A percentile compares a stretch with the other conserved stretches of the same genome.
These are phyloP conservation scores for Nephotettix cincticeps DNA, from an alignment of 1,140 invertebrate species.

Conservation along the genomic window DNA sequence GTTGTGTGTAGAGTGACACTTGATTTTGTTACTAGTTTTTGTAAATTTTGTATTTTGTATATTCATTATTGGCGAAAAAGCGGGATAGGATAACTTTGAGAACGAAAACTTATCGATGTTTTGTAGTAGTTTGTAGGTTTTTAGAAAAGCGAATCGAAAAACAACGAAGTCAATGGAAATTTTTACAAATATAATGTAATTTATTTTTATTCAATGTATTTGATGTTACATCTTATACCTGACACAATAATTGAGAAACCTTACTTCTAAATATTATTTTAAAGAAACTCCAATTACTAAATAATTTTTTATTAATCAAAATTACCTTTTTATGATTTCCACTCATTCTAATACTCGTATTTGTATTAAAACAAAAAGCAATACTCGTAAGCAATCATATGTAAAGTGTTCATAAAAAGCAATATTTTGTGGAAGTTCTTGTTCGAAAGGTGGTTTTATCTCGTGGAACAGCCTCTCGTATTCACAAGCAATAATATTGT, in stretches of 20 bases:
- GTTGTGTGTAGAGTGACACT: neutral
- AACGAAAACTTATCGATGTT: slow-evolving; percentile 21
- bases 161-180: too few relatives aligned
- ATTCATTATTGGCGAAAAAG: slow-evolving; percentile 23
- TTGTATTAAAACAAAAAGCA: too few relatives aligned
- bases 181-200: too few relatives aligned
- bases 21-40: slow-evolving; percentile 25
- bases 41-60: slow-evolving; percentile 28
- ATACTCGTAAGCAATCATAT: slow-evolving; percentile 16
- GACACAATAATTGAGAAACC: too few relatives aligned
- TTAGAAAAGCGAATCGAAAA: neutral
- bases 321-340: too few relatives aligned
- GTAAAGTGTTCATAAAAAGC: slow-evolving; percentile 13
- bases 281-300: too few relatives aligned
- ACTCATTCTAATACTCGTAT: too few relatives aligned
- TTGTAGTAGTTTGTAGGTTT: slow-evolving; percentile 17
- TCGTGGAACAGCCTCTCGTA: slow-evolving; percentile 12
- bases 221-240: too few relatives aligned
- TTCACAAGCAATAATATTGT: slow-evolving; percentile 27
- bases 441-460: slow-evolving; percentile 26
- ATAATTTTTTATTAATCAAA: too few relatives aligned
- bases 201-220: too few relatives aligned
- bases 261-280: too few relatives aligned
- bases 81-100: slow-evolving; percentile 26
- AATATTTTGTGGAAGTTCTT: slow-evolving; percentile 21